Evolutionary conservation across 1,140 invertebrate species (phyloP), one percentile per base, ranked within the genome.

Genomic region (Drosophila erecta): DNA sequence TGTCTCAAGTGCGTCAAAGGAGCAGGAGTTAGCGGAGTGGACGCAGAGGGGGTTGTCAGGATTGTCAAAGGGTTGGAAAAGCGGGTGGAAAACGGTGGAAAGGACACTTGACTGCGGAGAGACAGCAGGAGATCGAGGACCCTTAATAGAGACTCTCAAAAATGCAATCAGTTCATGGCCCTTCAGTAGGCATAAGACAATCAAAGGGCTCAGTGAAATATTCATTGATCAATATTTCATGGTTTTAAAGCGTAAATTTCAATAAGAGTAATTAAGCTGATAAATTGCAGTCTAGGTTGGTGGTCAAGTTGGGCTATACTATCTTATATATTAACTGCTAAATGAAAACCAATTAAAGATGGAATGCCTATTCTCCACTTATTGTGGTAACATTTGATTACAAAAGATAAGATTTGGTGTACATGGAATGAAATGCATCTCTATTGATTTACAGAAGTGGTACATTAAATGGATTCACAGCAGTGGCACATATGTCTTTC

Each of bases 1-100:
- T 70, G 66, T 70, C 66, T 70, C 66, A 56, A 70, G 67, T 70
- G 65, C 64, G 67, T 70, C 33, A 70, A 56, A 47, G 65, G 49
- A 22, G 24, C 14, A 54, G n/a, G 46, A 33, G 22, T 40, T 17
- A 15, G 35, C 20, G 12, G n/a, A 20, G 6, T 27, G 46, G 4
- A 2, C 0, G 4, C 24, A 27, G n/a, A 12, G 30, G 46, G 30
- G 38, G n/a, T 12, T 12, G 12, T 4, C n/a, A 17, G 3, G 20
- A 2, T 7, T 10, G 30, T 30, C 2, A 50, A 10, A 5, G 38
- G 17, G 37, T 7, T 15, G 12, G 12, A 1, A 33, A n/a, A 56
- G 14, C 15, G 24, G 35, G 27, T 33, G 33, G 27, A 20, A 22
- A 22, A n/a, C n/a, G n/a, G n/a, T n/a, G n/a, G n/a, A 44, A 60